Percentiles rank a stretch among this genome's conserved stretches.
phyloP scores from a whole-genome alignment of 2,888 invertebrate species.

The Megaustenia siamemsis region DNA sequence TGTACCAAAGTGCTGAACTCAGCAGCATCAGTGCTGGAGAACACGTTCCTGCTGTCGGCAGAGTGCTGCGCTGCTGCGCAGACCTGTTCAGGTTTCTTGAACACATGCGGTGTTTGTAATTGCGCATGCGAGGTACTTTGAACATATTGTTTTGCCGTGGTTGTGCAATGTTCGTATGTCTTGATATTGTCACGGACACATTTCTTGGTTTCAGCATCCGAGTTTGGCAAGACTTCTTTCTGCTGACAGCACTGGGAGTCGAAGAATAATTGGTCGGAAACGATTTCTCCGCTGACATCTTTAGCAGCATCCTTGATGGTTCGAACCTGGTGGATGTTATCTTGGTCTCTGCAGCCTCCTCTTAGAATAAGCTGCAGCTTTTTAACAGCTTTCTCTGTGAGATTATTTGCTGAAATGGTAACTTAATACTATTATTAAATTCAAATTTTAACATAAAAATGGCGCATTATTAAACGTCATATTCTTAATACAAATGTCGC shows the following conservation, averaged over 20 bases:
- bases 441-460: no score
- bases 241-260: background rate
- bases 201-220: background rate
- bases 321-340: background rate
- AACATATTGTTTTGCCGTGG: background rate
- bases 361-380: constrained; percentile 14
- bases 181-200: background rate
- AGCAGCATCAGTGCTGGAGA: background rate
- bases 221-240: background rate
- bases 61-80: background rate
- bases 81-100: background rate
- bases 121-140: background rate
- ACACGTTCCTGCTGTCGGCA: background rate
- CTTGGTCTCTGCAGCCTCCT: background rate
- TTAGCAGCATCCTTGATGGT: background rate
- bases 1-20: background rate
- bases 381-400: constrained; percentile 16
- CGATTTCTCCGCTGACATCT: background rate
- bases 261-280: constrained; percentile 3
- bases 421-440: no score
- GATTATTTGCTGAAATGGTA: constrained; percentile 33
- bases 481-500: no score
- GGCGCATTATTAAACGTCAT: no score
- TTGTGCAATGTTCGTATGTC: background rate
- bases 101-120: background rate